phyloP scores from a whole-genome alignment of 2,888 invertebrate species.

The Seira musarum region DNA sequence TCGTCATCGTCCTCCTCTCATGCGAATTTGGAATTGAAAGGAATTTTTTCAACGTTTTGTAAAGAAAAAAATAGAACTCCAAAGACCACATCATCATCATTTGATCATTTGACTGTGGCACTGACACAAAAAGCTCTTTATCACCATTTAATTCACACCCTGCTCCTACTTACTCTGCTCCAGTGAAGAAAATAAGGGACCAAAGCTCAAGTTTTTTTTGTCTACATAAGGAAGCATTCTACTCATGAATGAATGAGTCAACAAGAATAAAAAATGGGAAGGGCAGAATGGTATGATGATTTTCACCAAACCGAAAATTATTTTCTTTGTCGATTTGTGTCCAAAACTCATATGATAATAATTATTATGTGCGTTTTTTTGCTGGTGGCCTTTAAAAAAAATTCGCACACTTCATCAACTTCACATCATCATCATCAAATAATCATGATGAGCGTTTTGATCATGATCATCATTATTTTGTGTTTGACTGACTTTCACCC shows the following conservation, averaged over 20 bases:
- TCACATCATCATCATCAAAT: neutral
- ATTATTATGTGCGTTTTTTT: constrained; percentile 1
- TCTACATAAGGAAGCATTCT: neutral
- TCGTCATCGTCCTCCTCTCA: too few relatives aligned
- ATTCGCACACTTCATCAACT: constrained; percentile 38
- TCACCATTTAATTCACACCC: neutral
- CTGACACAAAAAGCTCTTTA: neutral
- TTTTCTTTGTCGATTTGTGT: neutral
- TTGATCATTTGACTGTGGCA: neutral
- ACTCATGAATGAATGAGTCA: neutral
- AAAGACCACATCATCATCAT: neutral
- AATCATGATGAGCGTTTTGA: too few relatives aligned
- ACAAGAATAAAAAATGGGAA: neutral
- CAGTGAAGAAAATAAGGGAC: neutral
- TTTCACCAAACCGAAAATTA: constrained; percentile 13
- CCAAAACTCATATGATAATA: constrained; percentile 2
- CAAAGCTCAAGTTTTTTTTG: neutral
- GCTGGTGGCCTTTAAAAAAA: constrained; percentile 8
- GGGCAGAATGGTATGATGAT: neutral
- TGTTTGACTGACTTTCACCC: constrained; percentile 17
- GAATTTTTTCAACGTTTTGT: neutral
- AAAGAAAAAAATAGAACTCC: too few relatives aligned
- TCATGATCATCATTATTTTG: constrained; percentile 6
- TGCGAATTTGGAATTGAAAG: neutral
- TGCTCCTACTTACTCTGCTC: too few relatives aligned